Evolutionary conservation across 2,113 vertebrate genomes (phyloP).

Genomic region (Sylvia atricapilla): DNA sequence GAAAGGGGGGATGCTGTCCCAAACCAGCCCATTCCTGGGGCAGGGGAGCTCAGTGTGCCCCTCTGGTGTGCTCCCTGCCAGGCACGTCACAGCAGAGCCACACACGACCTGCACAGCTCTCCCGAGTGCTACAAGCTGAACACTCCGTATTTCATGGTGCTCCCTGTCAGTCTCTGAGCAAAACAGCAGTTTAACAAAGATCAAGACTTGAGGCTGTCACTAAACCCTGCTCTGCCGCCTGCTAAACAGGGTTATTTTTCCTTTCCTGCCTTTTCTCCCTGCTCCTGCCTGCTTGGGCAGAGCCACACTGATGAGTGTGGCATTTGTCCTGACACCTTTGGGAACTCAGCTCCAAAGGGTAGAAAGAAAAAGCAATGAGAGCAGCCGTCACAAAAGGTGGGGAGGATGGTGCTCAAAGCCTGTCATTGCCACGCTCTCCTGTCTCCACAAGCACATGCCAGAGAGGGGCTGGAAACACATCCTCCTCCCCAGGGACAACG

Average conservation of each 20-base stretch:
- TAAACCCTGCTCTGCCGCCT: not conserved
- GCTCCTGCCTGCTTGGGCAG: not conserved
- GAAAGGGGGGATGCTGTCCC: not conserved
- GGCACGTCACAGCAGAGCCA: not conserved
- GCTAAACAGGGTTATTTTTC: not conserved
- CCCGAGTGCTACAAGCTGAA: not conserved
- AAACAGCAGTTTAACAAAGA: conserved; percentile 64
- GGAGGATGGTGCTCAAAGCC: not conserved
- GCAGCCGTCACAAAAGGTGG: accelerated
- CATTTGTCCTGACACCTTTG: conserved; percentile 1
- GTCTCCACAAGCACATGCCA: not conserved
- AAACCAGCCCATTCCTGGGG: accelerated
- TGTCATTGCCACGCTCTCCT: not conserved
- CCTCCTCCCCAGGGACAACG: not conserved
- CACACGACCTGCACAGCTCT: not conserved
- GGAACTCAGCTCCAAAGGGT: not conserved
- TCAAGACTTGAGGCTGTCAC: conserved; percentile 35
- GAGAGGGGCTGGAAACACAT: not conserved
- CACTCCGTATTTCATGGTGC: not conserved
- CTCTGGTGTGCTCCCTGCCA: not conserved
- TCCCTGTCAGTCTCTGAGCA: conserved; percentile 28
- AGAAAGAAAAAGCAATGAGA: not conserved
- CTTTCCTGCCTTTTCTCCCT: not conserved
- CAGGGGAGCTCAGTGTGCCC: not conserved
- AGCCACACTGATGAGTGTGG: not conserved